Conservation (phyloP, 2,888 invertebrate species). For the Hylaea fasciaria region DNA sequence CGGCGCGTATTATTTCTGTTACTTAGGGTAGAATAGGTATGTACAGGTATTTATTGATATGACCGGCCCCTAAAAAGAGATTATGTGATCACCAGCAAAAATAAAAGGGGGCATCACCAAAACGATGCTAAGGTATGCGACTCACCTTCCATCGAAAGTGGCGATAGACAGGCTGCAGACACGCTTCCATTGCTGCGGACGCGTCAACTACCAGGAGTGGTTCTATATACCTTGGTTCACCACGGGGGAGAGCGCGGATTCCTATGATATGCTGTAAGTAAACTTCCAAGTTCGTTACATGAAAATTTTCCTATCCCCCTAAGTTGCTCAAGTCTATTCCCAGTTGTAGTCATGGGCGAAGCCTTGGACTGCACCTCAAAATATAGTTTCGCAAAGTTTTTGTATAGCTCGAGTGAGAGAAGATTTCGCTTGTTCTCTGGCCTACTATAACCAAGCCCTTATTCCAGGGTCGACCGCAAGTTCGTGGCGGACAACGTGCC, state of each 20-base stretch:
- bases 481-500: conserved; percentile 84
- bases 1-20: too few relatives aligned
- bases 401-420: too few relatives aligned
- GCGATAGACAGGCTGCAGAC: conserved; percentile 86
- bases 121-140: conserved; percentile 85
- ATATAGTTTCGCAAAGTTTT: too few relatives aligned
- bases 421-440: too few relatives aligned
- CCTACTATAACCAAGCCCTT: too few relatives aligned
- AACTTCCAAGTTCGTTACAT: not conserved
- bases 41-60: too few relatives aligned
- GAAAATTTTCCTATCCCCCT: not conserved
- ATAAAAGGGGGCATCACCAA: conserved; percentile 84
- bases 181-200: conserved; percentile 86
- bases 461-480: conserved; percentile 50
- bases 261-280: conserved; percentile 58
- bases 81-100: conserved; percentile 59
- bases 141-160: conserved; percentile 81
- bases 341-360: too few relatives aligned
- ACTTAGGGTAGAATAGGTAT: too few relatives aligned
- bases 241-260: conserved; percentile 55
- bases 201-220: conserved; percentile 86
- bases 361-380: too few relatives aligned
- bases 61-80: not conserved
- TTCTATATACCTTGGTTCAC: conserved; percentile 85
- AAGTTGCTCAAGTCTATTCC: too few relatives aligned